Evolutionary conservation across 2,888 invertebrate species (phyloP), one percentile per base, ranked within the genome.

Genomic region (Xanthia icteritia): DNA sequence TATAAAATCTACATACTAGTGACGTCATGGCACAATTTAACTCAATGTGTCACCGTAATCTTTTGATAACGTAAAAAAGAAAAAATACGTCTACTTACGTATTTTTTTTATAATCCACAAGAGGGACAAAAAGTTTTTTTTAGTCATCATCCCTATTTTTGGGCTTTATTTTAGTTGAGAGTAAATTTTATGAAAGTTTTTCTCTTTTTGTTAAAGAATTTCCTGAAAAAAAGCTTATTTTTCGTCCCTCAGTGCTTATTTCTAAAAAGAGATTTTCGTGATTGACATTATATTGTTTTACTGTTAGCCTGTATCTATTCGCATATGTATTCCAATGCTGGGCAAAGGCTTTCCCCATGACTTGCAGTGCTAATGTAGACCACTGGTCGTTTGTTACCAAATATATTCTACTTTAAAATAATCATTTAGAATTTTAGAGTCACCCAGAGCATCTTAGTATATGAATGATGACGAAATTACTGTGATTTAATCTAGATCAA

Each of bases 401-500:
- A 5, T 42, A 65, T n/a, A n/a, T 39, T 66, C 27, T 27, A 48
- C 8, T 31, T 51, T 51, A 15, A 17, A 51, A 66, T 66, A n/a
- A 42, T 20, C 1, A 54, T 68, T 54, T 54, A 20, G 23, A 51
- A n/a, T 42, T 68, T 54, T 54, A 20, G 23, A 51, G 31, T 42
- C 15, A 27, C 31, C 1, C 15, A 15, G 60, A 31, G 20, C 31
- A 39, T 17, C 15, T 27, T 27, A 39, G 15, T 61, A 65, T 45
- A 61, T 9, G 2, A 56, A 63, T 58, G 8, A 61, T 61, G 39
- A 64, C 51, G 39, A 61, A 56, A 31, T 80, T 51, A 36, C 56
- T 36, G 31, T 67, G 78, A 77, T 63, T 83, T 23, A 83, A 73
- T 66, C 15, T 65, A 69, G 75, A 84, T 72, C 65, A 70, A 81